These are phyloP conservation scores for Propithecus coquereli DNA, from an alignment of 2,113 vertebrate species.

Conservation along the genomic window DNA sequence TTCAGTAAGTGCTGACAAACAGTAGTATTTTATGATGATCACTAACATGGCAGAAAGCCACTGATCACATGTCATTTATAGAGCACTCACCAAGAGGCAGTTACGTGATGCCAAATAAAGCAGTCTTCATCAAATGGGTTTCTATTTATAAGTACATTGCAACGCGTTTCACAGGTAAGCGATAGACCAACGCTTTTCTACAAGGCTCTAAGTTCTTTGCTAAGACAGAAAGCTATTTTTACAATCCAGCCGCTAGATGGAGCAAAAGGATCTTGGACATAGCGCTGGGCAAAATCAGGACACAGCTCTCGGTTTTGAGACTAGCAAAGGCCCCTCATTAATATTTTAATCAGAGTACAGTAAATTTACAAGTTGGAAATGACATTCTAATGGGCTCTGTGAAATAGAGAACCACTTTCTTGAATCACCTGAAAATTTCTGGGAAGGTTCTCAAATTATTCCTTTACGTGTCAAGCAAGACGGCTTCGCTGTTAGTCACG, in stretches of 20 bases:
- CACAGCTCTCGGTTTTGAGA: not conserved
- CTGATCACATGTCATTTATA: not conserved
- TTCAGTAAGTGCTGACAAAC: not conserved
- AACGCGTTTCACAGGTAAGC: not conserved
- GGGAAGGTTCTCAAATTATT: not conserved
- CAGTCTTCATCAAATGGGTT: not conserved
- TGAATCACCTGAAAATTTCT: not conserved
- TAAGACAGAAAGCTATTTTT: conserved; percentile 17
- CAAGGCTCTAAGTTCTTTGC: not conserved
- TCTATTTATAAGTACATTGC: not conserved
- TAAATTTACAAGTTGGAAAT: not conserved
- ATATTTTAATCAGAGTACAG: not conserved
- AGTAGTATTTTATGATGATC: not conserved
- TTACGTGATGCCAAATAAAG: not conserved
- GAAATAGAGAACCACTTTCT: conserved; percentile 12
- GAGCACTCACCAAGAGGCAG: not conserved
- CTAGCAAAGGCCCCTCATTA: not conserved
- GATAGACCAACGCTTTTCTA: not conserved
- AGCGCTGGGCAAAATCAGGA: not conserved
- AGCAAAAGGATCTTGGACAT: not conserved
- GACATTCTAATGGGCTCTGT: not conserved
- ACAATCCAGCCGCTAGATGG: conserved; percentile 44
- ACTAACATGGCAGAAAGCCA: not conserved
- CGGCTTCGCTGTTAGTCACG: not conserved
- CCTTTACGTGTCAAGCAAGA: not conserved